phyloP scores from a whole-genome alignment of 1,140 invertebrate species.

The Pseudomyrmex dendroicus region DNA sequence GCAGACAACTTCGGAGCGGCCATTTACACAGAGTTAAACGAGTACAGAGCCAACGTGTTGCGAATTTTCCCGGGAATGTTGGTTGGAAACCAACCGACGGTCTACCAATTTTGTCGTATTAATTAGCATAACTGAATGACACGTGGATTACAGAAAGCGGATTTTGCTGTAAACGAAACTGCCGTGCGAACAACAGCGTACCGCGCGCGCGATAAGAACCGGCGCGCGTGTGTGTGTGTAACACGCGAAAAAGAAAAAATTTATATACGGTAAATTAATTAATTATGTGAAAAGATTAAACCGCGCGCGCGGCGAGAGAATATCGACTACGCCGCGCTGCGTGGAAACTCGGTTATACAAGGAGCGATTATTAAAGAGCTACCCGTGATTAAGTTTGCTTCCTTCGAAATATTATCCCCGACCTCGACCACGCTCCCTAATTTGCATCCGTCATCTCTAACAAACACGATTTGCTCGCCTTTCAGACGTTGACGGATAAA shows the following conservation, averaged over 20 bases:
- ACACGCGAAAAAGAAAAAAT: neutral
- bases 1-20: slow-evolving; percentile 8
- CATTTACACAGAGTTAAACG: slow-evolving; percentile 39
- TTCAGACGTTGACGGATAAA: slow-evolving; percentile 48
- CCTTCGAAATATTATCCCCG: slow-evolving; percentile 40
- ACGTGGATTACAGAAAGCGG: slow-evolving; percentile 6
- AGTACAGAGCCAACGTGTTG: slow-evolving; percentile 8
- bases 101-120: slow-evolving; percentile 4
- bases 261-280: no score
- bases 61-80: slow-evolving; percentile 14
- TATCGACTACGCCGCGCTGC: neutral
- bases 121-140: slow-evolving; percentile 28
- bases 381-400: slow-evolving; percentile 44
- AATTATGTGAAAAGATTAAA: neutral
- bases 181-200: no score
- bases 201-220: no score
- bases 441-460: slow-evolving; percentile 55
- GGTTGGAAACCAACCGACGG: neutral
- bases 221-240: no score
- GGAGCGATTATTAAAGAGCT: slow-evolving; percentile 52
- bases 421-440: slow-evolving; percentile 37
- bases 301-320: neutral
- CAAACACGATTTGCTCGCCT: slow-evolving; percentile 40
- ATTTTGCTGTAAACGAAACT: neutral
- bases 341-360: slow-evolving; percentile 25